Evolutionary conservation across 2,888 invertebrate genomes (phyloP).

Genomic region (Cerastis rubricosa): DNA sequence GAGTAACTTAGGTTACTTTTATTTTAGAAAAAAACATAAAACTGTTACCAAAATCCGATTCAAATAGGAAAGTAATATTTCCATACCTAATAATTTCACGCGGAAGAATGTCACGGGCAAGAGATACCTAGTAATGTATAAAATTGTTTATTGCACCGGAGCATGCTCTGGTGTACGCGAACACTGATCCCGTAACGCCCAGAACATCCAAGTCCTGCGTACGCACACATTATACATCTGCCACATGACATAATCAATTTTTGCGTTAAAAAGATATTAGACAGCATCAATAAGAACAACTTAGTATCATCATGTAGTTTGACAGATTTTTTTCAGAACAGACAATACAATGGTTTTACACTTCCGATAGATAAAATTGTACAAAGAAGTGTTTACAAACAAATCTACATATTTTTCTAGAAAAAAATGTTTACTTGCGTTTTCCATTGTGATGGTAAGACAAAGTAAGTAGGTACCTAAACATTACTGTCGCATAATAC

Average conservation of each 20-base stretch:
- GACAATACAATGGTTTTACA: not conserved
- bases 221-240: no score
- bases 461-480: conserved; percentile 22
- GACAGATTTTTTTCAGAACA: not conserved
- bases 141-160: not conserved
- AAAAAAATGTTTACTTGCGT: conserved; percentile 13
- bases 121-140: not conserved
- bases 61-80: no score
- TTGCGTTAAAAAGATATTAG: not conserved
- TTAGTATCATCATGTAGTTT: not conserved
- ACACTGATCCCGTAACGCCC: not conserved
- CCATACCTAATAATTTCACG: no score
- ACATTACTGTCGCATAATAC: not conserved
- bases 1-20: no score
- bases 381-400: conserved; percentile 5
- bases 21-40: no score
- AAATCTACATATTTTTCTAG: not conserved
- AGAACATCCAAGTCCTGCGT: not conserved
- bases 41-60: no score
- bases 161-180: not conserved
- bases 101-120: no score
- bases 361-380: not conserved
- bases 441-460: conserved; percentile 25
- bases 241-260: not conserved
- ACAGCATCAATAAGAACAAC: not conserved